Percentiles rank a stretch among this genome's conserved stretches.
Evolutionary conservation across 1,140 invertebrate genomes (phyloP).

Genomic region (Bombus terrestris): DNA sequence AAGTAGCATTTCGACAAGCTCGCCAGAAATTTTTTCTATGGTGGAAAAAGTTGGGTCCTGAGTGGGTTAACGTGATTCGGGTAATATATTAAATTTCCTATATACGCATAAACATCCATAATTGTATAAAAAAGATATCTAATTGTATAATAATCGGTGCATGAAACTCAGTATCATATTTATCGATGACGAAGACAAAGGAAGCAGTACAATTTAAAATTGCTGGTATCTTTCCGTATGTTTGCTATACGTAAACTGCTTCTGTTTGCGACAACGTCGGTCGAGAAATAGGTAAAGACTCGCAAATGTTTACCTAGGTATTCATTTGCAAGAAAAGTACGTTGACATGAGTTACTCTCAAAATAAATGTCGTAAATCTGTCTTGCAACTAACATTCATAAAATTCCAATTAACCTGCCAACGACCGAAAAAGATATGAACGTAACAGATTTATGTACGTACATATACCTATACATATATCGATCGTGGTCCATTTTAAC

Average conservation of each 20-base stretch:
- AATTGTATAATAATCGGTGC: neutral
- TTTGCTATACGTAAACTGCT: neutral
- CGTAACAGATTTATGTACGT: too few relatives aligned
- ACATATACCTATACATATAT: neutral
- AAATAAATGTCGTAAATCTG: conserved; percentile 7
- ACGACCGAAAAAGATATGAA: neutral
- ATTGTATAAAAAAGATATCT: neutral
- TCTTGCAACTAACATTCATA: neutral
- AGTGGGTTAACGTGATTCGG: neutral
- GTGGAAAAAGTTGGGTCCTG: neutral
- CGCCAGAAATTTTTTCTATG: neutral
- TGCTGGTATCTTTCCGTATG: neutral
- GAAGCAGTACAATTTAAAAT: neutral
- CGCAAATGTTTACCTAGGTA: neutral
- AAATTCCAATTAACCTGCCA: neutral
- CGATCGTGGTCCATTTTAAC: neutral
- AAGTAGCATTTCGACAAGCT: too few relatives aligned
- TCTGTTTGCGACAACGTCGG: neutral
- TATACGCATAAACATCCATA: neutral
- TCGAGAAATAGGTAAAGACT: neutral
- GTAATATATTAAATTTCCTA: neutral
- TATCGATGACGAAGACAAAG: neutral
- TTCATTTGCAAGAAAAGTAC: neutral
- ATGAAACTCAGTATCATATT: neutral
- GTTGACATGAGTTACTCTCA: neutral